Percentiles rank a stretch among this genome's conserved stretches.
Evolutionary conservation across 2,888 invertebrate species (phyloP).

Genomic region (Nineta flava): DNA sequence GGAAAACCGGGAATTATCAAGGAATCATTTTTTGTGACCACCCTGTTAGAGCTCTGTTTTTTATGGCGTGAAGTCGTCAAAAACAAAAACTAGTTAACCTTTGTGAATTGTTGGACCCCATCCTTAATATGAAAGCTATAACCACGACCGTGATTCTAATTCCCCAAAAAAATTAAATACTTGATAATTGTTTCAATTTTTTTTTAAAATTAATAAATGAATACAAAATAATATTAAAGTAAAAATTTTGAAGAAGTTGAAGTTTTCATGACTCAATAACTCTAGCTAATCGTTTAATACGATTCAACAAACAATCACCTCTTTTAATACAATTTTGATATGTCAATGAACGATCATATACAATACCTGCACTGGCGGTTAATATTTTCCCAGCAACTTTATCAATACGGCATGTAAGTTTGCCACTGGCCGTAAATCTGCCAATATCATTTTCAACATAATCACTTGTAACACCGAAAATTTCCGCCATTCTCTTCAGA

Average conservation of each 20-base stretch:
- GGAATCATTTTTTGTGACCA: too few species aligned
- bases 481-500: conserved; percentile 48
- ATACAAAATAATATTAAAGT: too few species aligned
- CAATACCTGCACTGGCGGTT: conserved; percentile 34
- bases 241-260: not conserved
- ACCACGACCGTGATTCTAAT: too few species aligned
- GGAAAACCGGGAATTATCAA: too few species aligned
- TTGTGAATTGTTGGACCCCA: too few species aligned
- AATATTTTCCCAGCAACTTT: conserved; percentile 46
- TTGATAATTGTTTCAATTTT: too few species aligned
- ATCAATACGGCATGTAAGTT: conserved; percentile 54
- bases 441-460: conserved; percentile 44
- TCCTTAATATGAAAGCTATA: too few species aligned
- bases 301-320: conserved; percentile 53
- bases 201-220: too few species aligned
- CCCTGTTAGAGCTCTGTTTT: too few species aligned
- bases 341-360: conserved; percentile 17
- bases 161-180: too few species aligned
- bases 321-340: conserved; percentile 55
- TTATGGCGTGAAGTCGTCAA: too few species aligned
- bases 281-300: conserved; percentile 53
- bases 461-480: conserved; percentile 49
- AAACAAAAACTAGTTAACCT: too few species aligned
- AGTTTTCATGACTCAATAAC: conserved; percentile 46
- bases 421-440: conserved; percentile 44